Evolutionary conservation across 2,113 vertebrate genomes (phyloP), one percentile per base, ranked within the genome.

Genomic region (Gallinago jamesoni): DNA sequence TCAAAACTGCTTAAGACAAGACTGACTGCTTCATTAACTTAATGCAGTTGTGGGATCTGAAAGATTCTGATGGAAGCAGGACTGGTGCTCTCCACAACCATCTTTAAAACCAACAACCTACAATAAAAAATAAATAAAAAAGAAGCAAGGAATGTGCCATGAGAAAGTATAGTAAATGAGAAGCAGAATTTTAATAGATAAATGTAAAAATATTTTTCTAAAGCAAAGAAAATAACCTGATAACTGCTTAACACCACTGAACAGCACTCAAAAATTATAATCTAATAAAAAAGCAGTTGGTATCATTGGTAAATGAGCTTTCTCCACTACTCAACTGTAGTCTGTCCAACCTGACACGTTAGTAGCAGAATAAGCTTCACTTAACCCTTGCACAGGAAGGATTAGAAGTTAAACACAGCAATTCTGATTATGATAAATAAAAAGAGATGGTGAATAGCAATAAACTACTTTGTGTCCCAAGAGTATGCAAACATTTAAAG

Each of bases 1-100:
- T 59, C 64, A 94, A 91, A 96, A 94, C 88, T 94, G 63, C 56
- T 89, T 94, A 92, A 96, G 91, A 96, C 85, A 96, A 89, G 83
- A 93, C 67, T 82, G 88, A 93, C 91, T 93, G 77, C 86, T 93
- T 92, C 94, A 72, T 62, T 95, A 88, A 91, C 77, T 92, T 95
- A 93, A 94, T 24, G 21, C 70, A 89, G 83, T 74, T 87, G 63
- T 85, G 63, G 84, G 50, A 96, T 87, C 52, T 94, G 90, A 91
- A 89, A 94, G 56, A 84, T 81, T 94, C 52, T 91, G 56, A 64
- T 84, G 48, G 43, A 92, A 97, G 92, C 39, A 89, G 28, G 39
- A 77, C 24, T 55, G 48, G n/a, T 74, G 43, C 37, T 90, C 48
- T 68, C 56, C 33, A 83, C 19, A 91, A n/a, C 18, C 22, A 75